These are phyloP conservation scores for Sebastiscus tertius DNA, from an alignment of 2,797 vertebrate genomes.

Conservation along the genomic window DNA sequence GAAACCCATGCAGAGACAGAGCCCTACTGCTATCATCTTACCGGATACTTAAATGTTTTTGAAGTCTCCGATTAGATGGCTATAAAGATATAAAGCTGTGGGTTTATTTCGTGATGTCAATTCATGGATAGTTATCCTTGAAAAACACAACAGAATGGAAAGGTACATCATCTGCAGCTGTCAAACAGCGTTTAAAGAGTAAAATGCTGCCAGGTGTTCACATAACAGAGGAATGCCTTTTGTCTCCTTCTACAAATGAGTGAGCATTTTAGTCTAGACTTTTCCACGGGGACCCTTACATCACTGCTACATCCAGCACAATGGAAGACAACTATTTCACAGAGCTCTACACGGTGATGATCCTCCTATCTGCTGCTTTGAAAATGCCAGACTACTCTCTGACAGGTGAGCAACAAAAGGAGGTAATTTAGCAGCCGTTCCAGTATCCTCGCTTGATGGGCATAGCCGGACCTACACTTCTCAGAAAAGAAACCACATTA, in stretches of 20 bases:
- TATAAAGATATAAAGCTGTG: neutral
- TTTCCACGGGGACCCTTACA: constrained; percentile 4
- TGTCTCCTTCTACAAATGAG: neutral
- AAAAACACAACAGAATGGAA: constrained; percentile 3
- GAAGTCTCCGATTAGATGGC: neutral
- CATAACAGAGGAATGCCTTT: neutral
- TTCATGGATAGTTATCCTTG: neutral
- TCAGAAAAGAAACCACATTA: constrained; percentile 50
- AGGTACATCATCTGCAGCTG: constrained; percentile 1
- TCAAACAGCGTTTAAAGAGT: constrained; percentile 4
- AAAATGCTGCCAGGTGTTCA: constrained; percentile 17
- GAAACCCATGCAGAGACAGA: neutral
- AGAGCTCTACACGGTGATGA: constrained; percentile 20
- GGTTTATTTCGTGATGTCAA: neutral
- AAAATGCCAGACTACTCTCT: constrained; percentile 22
- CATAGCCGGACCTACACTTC: constrained; percentile 9
- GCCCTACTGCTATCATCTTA: neutral
- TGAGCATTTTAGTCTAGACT: constrained; percentile 7
- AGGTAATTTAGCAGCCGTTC: constrained; percentile 44
- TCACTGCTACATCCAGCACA: constrained; percentile 19
- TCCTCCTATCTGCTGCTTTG: constrained; percentile 16
- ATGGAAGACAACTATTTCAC: constrained; percentile 27
- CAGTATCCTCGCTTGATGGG: constrained; percentile 11
- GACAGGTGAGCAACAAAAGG: constrained; percentile 52
- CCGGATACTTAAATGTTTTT: neutral